Evolutionary conservation across 2,888 invertebrate genomes (phyloP), one percentile per base, ranked within the genome.

Genomic region (Zeuzera pyrina): DNA sequence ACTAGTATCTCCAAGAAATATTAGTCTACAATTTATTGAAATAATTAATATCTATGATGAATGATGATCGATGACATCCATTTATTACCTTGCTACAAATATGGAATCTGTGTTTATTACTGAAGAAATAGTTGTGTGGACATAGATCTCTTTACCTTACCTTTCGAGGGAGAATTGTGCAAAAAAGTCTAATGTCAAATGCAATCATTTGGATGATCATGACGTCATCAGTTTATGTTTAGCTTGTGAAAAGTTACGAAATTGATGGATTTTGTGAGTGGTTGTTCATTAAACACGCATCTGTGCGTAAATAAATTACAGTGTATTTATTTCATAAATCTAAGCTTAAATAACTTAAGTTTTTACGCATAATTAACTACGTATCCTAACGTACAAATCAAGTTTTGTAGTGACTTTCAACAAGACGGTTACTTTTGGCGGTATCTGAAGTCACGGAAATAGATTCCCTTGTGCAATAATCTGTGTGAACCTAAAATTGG

Each of bases 381-480:
- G n/a, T n/a, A n/a, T n/a, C n/a, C 19, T 19, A 5, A 13, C 8
- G 11, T 25, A 25, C 25, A 12, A 12, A 12, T 21, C 19, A 7
- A 19, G 12, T 28, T 28, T 28, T 28, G 26, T 21, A 11, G 13
- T 32, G 25, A 29, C 34, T 21, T 35, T 27, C 19, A 38, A 35
- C 33, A 33, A 35, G 35, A 33, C 35, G 30, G 26, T 65, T 67
- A 68, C 57, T 79, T 81, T 81, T 81, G 81, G 81, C 81, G 81
- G 81, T 70, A 81, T 71, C 61, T 55, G 59, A 66, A 77, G 69
- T 61, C 69, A 74, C 78, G 62, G 52, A 81, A 81, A 83, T 83
- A 83, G 81, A 83, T 66, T 70, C 61, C 56, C 76, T 79, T 79
- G 79, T 79, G 76, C 69, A 77, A 74, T 69, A 70, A 35, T 57